Base-by-base conservation (phyloP, 2,888 invertebrate genomes). In the Uloborus plumipes region DNA sequence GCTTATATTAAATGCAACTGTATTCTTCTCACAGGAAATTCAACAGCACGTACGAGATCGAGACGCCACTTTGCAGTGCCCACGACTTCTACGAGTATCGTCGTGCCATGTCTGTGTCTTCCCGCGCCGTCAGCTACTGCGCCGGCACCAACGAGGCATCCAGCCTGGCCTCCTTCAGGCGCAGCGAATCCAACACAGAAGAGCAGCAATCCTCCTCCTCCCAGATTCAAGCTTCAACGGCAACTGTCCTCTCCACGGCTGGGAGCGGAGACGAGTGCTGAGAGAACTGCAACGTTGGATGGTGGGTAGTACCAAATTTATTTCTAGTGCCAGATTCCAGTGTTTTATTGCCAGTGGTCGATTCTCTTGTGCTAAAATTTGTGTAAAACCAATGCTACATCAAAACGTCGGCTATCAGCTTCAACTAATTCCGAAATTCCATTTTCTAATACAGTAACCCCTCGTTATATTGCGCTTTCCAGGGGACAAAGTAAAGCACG, bases 1-100 rank as follows among this genome's bases (percentile, higher is more conserved):
- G 4, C 26, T 26, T 4, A 4, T 26, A 39, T 39, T 39, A 11
- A 11, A 39, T 9, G 7, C 9, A 11, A 39, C 11, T 39, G 39
- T 6, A 4, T 39, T 11, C 11, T 39, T 16, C 96, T 89, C 94
- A 3, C 69, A 80, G 94, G 13, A 92, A 94, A 73, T 98, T 98
- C 90, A 96, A 98, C 90, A 95, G 95, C 88, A 97, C 97, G 0
- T 94, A 94, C 88, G 95, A 96, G 89, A 95, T 97, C 69, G 96
- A 96, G 88, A 97, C 95, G 2, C 96, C 97, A 0, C 90, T 95
- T 11, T 96, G 96, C 89, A 95, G 96, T 82, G 95, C 97, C 13
- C 93, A 93, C 86, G 94, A 96, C 88, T 91, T 96, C 74, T 93
- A 94, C 91, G 88, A 88, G 87, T 84, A 83, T 55, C 51, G 83